Conservation (phyloP, 1,140 invertebrate genomes). For the Scaptomyza hsui region DNA sequence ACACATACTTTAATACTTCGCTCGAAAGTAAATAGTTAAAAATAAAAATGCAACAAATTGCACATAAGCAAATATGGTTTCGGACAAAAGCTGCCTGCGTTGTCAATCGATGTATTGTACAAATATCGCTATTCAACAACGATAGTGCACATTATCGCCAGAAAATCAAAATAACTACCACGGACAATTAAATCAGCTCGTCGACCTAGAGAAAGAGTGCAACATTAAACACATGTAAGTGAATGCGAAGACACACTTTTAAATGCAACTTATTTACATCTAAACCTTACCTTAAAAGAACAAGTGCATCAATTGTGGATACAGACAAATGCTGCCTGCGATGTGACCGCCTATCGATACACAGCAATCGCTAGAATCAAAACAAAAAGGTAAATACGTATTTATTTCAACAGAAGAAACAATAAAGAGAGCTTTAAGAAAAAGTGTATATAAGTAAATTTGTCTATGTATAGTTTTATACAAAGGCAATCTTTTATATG, state of each 20-base stretch:
- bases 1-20: too few species aligned
- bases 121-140: background rate
- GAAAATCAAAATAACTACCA: background rate
- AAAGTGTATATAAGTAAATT: background rate
- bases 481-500: background rate
- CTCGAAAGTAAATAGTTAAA: background rate
- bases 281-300: too few species aligned
- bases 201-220: too few species aligned
- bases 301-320: background rate
- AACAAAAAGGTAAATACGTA: constrained; percentile 28
- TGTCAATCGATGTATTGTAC: constrained; percentile 12
- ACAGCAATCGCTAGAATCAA: constrained; percentile 15
- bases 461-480: background rate
- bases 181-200: background rate
- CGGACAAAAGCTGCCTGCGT: constrained; percentile 13
- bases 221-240: background rate
- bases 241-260: background rate
- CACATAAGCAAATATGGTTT: background rate
- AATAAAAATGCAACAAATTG: constrained; percentile 1
- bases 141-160: too few species aligned
- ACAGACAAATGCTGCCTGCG: constrained; percentile 10
- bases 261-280: too few species aligned
- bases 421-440: background rate
- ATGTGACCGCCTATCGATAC: constrained; percentile 2
- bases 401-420: background rate